A percentile compares a stretch with the other conserved stretches of the same genome.
These are phyloP conservation scores for Cervus canadensis DNA, from an alignment of 2,113 vertebrate species.

Conservation along the genomic window DNA sequence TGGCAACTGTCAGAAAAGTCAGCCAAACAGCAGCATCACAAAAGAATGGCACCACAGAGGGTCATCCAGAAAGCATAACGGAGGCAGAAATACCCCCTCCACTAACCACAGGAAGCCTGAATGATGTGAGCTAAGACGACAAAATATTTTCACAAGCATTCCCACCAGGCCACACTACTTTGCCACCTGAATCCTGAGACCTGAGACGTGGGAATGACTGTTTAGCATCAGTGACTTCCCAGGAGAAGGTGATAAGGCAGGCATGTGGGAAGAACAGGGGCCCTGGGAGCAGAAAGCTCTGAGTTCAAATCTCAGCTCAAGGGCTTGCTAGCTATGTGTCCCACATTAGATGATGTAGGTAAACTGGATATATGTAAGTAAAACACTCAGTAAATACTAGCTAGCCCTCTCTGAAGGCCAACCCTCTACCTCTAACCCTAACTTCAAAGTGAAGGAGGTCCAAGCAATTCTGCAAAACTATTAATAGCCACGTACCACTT, in stretches of 20 bases:
- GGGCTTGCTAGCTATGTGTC: not conserved
- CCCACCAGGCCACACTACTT: not conserved
- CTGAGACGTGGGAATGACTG: not conserved
- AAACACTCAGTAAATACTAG: not conserved
- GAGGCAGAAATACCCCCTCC: not conserved
- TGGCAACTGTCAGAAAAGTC: not conserved
- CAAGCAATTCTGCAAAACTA: not conserved
- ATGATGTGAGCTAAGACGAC: not conserved
- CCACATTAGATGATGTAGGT: not conserved
- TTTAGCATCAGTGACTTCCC: not conserved
- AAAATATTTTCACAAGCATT: not conserved
- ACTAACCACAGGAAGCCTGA: not conserved
- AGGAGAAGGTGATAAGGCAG: not conserved
- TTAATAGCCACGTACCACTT: not conserved
- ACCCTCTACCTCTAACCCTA: not conserved
- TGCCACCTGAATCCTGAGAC: not conserved
- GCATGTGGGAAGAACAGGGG: not conserved
- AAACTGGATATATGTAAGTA: not conserved
- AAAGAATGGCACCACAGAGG: not conserved
- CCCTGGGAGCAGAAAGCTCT: not conserved
- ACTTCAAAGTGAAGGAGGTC: not conserved
- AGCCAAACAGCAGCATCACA: not conserved
- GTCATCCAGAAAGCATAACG: not conserved
- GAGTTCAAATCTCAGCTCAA: not conserved
- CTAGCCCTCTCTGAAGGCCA: not conserved